Base-by-base conservation (phyloP, 2,113 vertebrate species). In the Corapipo altera region DNA sequence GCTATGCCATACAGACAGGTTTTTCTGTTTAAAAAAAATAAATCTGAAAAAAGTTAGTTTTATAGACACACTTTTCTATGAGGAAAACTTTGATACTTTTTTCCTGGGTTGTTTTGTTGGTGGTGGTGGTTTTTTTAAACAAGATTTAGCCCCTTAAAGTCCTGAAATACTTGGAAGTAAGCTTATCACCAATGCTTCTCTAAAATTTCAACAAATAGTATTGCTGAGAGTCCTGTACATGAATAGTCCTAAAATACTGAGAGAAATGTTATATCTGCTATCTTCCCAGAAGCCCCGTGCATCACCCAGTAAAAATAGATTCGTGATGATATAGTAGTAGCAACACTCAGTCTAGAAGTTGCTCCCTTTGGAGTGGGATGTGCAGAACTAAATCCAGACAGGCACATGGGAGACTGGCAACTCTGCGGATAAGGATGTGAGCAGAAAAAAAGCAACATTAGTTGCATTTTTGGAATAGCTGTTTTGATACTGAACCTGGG, bases 301-400 rank as follows among this genome's bases (percentile, higher is more conserved):
- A 57, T 84, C 80, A 88, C 78, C 15, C 57, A 67, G 83, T 93
- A 96, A 96, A 93, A 97, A 97, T 88, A 96, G 96, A 85, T 91
- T 20, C 57, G 59, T 69, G 69, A 62, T 80, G 88, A 67, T 86
- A 67, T 7, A 83, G 81, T 95, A 95, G 88, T 76, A 96, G 66
- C 82, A 79, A 58, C 58, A 19, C 79, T 83, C 85, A 79, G 94
- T 91, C 73, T 93, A 65, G 75, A 93, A 93, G 73, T 87, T 78
- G 41, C 23, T 92, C 62, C 35, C 76, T 78, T 81, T 78, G 52
- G 93, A 95, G 85, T 92, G 77, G 88, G 83, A 86, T 90, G 94
- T 94, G 85, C 4, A 32, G 75, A 86, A 76, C 71, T 80, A 88
- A 90, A 80, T 92, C 93, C 92, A 85, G 46, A 90, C 28, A 24